These are phyloP conservation scores for Thunnus thynnus DNA, from an alignment of 2,113 vertebrate genomes.

Conservation along the genomic window DNA sequence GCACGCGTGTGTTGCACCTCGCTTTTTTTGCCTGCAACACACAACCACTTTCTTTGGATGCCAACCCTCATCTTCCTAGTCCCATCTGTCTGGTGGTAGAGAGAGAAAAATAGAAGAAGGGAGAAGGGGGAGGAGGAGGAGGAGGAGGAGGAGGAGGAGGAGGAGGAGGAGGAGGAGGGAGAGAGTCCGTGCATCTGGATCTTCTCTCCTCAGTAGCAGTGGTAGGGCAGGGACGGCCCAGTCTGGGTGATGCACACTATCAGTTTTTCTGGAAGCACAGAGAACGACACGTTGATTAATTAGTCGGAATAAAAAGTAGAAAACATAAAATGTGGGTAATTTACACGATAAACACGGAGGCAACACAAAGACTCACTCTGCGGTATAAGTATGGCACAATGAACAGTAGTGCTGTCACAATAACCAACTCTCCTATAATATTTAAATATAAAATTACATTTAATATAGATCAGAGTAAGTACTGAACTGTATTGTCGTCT, in stretches of 20 bases:
- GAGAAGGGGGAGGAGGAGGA: background rate
- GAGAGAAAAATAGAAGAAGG: conserved; percentile 9
- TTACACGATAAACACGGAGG: conserved; percentile 16
- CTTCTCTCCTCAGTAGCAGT: conserved; percentile 84
- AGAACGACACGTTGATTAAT: background rate
- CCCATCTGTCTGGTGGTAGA: conserved; percentile 53
- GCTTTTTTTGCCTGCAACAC: conserved; percentile 59
- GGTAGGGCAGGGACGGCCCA: conserved; percentile 82
- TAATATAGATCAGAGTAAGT: no score
- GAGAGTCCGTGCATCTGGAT: conserved; percentile 58
- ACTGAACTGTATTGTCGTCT: no score
- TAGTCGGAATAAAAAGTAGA: background rate
- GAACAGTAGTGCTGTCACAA: conserved; percentile 60
- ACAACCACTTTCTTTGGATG: conserved; percentile 80
- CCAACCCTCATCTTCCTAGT: conserved; percentile 61
- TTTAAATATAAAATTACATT: background rate
- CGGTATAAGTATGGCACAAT: conserved; percentile 52
- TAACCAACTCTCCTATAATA: background rate
- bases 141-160: background rate
- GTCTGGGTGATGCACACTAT: conserved; percentile 86
- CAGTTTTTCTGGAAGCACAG: conserved; percentile 83
- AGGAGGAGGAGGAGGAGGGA: conserved; percentile 4
- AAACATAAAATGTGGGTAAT: background rate
- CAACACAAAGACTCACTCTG: conserved; percentile 42
- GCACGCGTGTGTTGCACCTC: conserved; percentile 3